Conservation (phyloP, 2,797 vertebrate species). For the Alca torda region DNA sequence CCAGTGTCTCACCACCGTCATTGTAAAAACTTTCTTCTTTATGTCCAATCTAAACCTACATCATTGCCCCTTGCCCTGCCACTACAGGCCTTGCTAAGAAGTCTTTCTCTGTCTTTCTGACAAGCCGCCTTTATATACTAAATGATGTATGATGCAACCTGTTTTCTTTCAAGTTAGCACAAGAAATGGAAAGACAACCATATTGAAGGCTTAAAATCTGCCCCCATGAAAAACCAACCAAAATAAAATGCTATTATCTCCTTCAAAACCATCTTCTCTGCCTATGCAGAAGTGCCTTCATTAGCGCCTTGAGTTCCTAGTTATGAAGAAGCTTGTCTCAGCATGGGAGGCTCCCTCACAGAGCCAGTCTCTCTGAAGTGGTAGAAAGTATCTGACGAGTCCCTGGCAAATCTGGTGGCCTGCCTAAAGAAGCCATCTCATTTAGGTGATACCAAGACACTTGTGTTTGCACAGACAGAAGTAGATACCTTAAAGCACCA, state of each 20-base stretch:
- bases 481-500: not conserved
- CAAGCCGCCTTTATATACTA: not conserved
- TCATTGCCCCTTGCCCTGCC: not conserved
- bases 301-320: not conserved
- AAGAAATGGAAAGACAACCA: not conserved
- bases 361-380: not conserved
- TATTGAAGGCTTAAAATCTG: not conserved
- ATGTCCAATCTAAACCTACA: not conserved
- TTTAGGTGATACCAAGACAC: not conserved
- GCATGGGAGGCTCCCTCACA: rapidly evolving
- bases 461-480: not conserved
- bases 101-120: not conserved
- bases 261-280: not conserved
- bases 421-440: not conserved
- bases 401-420: not conserved
- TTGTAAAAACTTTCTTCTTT: not conserved
- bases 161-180: not conserved
- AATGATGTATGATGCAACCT: not conserved
- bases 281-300: not conserved
- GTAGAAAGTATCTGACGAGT: not conserved
- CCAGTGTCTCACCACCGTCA: not conserved
- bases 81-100: not conserved
- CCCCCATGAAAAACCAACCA: not conserved
- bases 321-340: not conserved
- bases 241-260: not conserved